Evolutionary conservation across 2,888 invertebrate genomes (phyloP), one percentile per base, ranked within the genome.

Genomic region (Balanococcus diminutus): DNA sequence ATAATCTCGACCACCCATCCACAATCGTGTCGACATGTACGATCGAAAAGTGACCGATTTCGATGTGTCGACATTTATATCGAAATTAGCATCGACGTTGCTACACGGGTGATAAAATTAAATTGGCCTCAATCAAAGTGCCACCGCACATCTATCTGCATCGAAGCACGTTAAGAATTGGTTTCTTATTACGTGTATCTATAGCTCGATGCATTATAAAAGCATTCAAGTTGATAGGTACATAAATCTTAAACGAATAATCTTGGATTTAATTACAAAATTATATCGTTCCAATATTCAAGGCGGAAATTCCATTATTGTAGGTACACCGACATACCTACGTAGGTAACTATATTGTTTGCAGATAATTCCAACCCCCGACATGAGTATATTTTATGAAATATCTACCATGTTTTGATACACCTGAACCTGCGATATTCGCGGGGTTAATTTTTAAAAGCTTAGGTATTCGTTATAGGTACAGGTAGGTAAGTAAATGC

Each of bases 231-330:
- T 36, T 19, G 11, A 19, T 9, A 32, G 36, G 75, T 36, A 11
- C 2, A 19, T 9, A 36, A 28, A 19, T 36, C 75, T 79, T 2
- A 79, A 22, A 79, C 9, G 19, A 36, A 36, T 79, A 79, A 19
- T 79, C 36, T 79, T n/a, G 75, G 32, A 19, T 79, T 36, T 79
- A 79, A 79, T 79, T 79, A 79, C 75, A 22, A 28, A 19, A 67
- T 67, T 28, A 67, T 67, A 16, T 31, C 67, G 28, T 31, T 67
- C 16, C 28, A 16, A 67, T 67, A 67, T 67, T 67, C 16, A 67
- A 4, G 28, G 28, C 28, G 67, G 28, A 67, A 67, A 67, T 67
- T 8, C 67, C 28, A 67, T 67, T 14, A 67, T 67, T 67, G 16
- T 61, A n/a, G 8, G 22, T 67, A 67, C 5, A 28, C 67, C 28